Conservation (phyloP, 2,113 vertebrate genomes). For the Ammodramus savannarum region DNA sequence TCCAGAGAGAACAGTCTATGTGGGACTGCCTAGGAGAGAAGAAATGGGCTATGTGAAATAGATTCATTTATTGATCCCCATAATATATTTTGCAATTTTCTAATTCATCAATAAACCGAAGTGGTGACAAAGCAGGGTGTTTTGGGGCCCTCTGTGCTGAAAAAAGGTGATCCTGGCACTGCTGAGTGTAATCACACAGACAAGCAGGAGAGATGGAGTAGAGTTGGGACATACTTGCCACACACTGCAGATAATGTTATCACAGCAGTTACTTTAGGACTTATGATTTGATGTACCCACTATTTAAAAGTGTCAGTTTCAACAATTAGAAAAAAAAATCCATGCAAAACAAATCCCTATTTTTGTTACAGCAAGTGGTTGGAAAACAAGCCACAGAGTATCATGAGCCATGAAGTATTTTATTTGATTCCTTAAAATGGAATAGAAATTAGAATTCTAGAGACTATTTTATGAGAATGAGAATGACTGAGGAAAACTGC, state of each 20-base stretch:
- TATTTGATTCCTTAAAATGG: not conserved
- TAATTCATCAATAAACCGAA: not conserved
- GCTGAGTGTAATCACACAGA: not conserved
- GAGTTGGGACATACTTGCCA: not conserved
- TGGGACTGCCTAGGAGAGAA: not conserved
- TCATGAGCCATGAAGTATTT: not conserved
- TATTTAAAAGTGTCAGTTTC: not conserved
- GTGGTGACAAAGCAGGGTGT: not conserved
- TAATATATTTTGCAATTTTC: not conserved
- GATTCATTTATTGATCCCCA: not conserved
- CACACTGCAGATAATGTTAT: not conserved
- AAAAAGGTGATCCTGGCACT: not conserved
- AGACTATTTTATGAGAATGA: not conserved
- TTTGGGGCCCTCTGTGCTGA: fast-evolving
- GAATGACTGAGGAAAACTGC: not conserved
- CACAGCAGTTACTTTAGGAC: not conserved
- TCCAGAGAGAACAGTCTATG: not conserved
- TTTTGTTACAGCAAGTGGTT: not conserved
- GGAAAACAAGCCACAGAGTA: not conserved
- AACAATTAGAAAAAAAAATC: not conserved
- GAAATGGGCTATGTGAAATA: not conserved
- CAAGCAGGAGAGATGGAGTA: not conserved
- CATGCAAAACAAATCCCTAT: not conserved
- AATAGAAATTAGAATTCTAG: conserved; percentile 1
- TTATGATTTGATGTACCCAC: not conserved